Conservation (phyloP, 2,888 invertebrate species). For the Blera fallax region DNA sequence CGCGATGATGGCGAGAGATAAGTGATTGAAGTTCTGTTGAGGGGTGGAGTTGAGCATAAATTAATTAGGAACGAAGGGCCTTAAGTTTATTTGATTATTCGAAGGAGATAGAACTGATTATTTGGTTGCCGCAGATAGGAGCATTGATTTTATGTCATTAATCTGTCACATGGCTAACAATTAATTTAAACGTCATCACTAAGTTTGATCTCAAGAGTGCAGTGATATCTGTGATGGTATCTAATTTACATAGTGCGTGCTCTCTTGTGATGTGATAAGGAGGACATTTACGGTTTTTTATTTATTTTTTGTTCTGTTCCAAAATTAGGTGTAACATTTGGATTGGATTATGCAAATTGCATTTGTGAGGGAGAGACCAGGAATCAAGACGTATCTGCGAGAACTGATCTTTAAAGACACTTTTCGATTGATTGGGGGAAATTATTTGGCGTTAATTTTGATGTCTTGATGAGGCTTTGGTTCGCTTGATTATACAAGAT, state of each 20-base stretch:
- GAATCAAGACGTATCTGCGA: constrained; percentile 9
- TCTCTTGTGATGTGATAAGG: constrained; percentile 2
- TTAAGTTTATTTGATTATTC: too few relatives aligned
- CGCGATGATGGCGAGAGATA: constrained; percentile 42
- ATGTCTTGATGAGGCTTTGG: constrained; percentile 13
- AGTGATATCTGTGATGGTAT: constrained; percentile 16
- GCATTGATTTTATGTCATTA: constrained; percentile 26
- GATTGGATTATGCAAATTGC: constrained; percentile 26
- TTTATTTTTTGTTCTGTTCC: not conserved
- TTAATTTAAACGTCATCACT: constrained; percentile 44
- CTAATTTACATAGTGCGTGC: constrained; percentile 48
- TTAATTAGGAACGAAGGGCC: constrained; percentile 40
- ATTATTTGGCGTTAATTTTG: constrained; percentile 51
- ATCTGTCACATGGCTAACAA: constrained; percentile 57
- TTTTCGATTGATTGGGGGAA: constrained; percentile 33
- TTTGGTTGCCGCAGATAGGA: not conserved
- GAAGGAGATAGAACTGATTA: not conserved
- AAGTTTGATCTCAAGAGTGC: constrained; percentile 26
- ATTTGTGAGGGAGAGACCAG: constrained; percentile 10
- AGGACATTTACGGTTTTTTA: constrained; percentile 23
- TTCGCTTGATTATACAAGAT: not conserved
- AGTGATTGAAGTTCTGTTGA: constrained; percentile 17
- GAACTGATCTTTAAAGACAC: constrained; percentile 21
- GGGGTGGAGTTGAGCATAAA: constrained; percentile 34
- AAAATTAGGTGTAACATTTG: constrained; percentile 41